Evolutionary conservation across 2,113 vertebrate species (phyloP).

Genomic region (Neodon shergylaensis): DNA sequence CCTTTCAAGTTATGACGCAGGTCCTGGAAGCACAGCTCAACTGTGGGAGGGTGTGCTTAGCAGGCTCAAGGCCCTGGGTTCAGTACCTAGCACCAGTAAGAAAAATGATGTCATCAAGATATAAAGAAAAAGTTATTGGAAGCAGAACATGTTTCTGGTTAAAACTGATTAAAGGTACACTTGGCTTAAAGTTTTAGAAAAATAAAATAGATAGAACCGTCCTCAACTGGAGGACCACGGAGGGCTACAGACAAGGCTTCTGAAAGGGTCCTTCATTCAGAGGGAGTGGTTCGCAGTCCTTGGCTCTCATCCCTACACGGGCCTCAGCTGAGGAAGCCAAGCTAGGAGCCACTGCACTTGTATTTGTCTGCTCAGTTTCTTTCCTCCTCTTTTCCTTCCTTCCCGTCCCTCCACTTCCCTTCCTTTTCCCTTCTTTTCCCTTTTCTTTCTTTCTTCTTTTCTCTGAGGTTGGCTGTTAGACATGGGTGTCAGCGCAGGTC

Average conservation of each 20-base stretch:
- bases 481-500: constrained; percentile 25
- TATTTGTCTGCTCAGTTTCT: background rate
- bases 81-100: no score
- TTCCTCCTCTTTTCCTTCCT: background rate
- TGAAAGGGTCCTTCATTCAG: background rate
- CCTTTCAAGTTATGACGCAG: background rate
- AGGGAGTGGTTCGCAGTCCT: background rate
- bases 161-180: constrained; percentile 29
- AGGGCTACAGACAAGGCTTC: background rate
- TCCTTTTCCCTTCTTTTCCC: fast-evolving
- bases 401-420: no score
- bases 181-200: constrained; percentile 20
- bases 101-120: background rate
- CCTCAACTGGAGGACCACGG: background rate
- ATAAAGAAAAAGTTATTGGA: constrained; percentile 29
- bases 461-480: background rate
- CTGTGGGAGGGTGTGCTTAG: no score
- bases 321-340: constrained; percentile 20
- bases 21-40: background rate
- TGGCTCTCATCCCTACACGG: background rate
- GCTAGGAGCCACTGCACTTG: background rate
- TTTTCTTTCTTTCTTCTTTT: no score
- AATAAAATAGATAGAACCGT: background rate
- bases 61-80: background rate
- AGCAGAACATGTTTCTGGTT: background rate